Evolutionary conservation across 2,888 invertebrate species (phyloP).

Genomic region (Chalcis sispes): DNA sequence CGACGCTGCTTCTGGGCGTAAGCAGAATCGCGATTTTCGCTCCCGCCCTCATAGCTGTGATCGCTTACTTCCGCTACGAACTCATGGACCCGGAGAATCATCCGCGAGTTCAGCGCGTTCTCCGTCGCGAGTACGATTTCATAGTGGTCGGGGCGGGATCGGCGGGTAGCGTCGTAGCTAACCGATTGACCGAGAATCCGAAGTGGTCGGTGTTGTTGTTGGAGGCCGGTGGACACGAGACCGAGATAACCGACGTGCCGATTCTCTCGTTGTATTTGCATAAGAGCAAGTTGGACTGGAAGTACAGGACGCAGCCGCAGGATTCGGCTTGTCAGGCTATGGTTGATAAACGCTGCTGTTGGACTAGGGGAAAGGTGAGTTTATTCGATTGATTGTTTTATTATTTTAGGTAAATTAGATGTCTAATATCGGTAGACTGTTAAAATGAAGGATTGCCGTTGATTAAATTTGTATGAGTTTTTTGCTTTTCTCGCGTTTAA

Average conservation of each 20-base stretch:
- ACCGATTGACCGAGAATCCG: constrained; percentile 86
- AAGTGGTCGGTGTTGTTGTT: constrained; percentile 88
- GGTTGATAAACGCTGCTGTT: constrained; percentile 89
- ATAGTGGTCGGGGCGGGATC: constrained; percentile 90
- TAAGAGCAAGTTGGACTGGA: constrained; percentile 94
- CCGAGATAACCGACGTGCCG: constrained; percentile 91
- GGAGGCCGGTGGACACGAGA: constrained; percentile 93
- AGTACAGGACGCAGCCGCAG: constrained; percentile 91
- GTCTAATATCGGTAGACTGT: too few relatives aligned
- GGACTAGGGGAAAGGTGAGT: constrained; percentile 89
- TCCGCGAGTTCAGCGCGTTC: constrained; percentile 80
- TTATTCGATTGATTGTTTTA: too few relatives aligned
- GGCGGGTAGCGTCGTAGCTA: constrained; percentile 90
- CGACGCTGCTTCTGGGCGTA: constrained; percentile 83
- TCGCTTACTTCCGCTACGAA: constrained; percentile 91
- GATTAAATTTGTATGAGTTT: too few relatives aligned
- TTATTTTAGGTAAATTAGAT: too few relatives aligned
- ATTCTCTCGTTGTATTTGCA: constrained; percentile 91
- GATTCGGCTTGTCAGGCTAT: constrained; percentile 90
- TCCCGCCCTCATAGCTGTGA: constrained; percentile 85
- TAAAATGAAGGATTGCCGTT: too few relatives aligned
- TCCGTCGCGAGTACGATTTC: constrained; percentile 88
- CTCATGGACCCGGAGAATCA: constrained; percentile 90
- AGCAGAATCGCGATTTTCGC: constrained; percentile 84
- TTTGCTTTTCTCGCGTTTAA: too few relatives aligned